Conservation (phyloP, 2,797 vertebrate genomes). For the Siniperca obscura region DNA sequence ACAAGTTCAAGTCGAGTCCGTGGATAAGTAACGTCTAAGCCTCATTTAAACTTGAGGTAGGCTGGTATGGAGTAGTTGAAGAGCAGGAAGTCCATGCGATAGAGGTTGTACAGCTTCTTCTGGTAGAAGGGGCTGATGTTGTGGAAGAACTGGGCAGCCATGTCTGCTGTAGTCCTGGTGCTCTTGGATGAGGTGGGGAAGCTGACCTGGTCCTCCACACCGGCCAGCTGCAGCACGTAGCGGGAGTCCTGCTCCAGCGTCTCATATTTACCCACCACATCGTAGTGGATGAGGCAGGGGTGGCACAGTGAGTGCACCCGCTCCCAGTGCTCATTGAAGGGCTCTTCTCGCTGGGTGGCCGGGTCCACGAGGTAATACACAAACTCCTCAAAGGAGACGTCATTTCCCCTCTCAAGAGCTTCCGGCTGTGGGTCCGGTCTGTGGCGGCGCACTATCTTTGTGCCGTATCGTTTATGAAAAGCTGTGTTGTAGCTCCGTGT, state of each 20-base stretch:
- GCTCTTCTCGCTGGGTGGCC: slow-evolving; percentile 88
- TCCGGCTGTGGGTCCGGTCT: slow-evolving; percentile 82
- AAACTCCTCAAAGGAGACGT: slow-evolving; percentile 92
- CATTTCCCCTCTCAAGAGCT: slow-evolving; percentile 87
- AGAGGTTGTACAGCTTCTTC: slow-evolving; percentile 92
- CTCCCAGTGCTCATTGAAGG: slow-evolving; percentile 96
- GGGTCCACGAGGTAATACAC: slow-evolving; percentile 93
- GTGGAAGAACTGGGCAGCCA: slow-evolving; percentile 89
- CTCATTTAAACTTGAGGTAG: slow-evolving; percentile 89
- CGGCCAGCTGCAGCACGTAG: slow-evolving; percentile 89
- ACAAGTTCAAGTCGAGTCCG: slow-evolving; percentile 9
- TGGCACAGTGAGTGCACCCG: slow-evolving; percentile 92
- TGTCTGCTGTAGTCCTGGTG: slow-evolving; percentile 85
- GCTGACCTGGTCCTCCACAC: slow-evolving; percentile 81
- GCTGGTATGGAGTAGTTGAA: slow-evolving; percentile 93
- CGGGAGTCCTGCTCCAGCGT: slow-evolving; percentile 91
- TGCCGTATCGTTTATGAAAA: slow-evolving; percentile 92
- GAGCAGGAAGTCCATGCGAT: slow-evolving; percentile 94
- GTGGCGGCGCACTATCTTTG: slow-evolving; percentile 90
- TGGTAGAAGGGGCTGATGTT: slow-evolving; percentile 93
- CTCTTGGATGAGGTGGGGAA: slow-evolving; percentile 88
- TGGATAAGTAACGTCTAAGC: slow-evolving; percentile 16
- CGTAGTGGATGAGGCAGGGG: slow-evolving; percentile 93
- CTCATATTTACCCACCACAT: slow-evolving; percentile 93
- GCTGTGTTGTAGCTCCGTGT: slow-evolving; percentile 90